Conservation (phyloP, 2,113 vertebrate species). For the Paramisgurnus dabryanus region DNA sequence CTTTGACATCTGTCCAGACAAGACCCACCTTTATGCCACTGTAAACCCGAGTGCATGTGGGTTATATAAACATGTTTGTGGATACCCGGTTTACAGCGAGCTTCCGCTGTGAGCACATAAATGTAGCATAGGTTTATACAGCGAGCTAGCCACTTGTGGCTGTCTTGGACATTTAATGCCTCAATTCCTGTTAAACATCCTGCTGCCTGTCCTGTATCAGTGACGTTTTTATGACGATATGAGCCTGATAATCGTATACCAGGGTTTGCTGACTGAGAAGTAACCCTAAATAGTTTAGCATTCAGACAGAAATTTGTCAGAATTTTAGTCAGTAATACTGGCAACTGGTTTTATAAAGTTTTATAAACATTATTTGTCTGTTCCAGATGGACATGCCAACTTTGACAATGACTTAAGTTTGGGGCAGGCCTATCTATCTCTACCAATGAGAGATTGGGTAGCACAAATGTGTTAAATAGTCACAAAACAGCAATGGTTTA, state of each 20-base stretch:
- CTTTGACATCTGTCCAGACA: constrained; percentile 14
- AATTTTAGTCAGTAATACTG: too few relatives aligned
- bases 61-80: not conserved
- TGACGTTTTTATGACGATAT: not conserved
- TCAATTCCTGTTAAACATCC: not conserved
- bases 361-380: constrained; percentile 2
- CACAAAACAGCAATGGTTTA: too few relatives aligned
- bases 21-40: not conserved
- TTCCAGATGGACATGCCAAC: not conserved
- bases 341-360: not conserved
- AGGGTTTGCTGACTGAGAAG: constrained; percentile 1
- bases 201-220: not conserved
- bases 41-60: not conserved
- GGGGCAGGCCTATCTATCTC: too few relatives aligned
- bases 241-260: not conserved
- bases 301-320: too few relatives aligned
- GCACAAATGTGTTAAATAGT: too few relatives aligned
- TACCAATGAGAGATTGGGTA: too few relatives aligned
- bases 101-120: not conserved
- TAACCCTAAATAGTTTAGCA: not conserved
- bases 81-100: not conserved
- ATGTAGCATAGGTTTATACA: not conserved
- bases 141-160: constrained; percentile 12
- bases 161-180: not conserved
- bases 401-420: too few relatives aligned